Conservation (phyloP, 2,797 vertebrate genomes). For the Netta rufina region DNA sequence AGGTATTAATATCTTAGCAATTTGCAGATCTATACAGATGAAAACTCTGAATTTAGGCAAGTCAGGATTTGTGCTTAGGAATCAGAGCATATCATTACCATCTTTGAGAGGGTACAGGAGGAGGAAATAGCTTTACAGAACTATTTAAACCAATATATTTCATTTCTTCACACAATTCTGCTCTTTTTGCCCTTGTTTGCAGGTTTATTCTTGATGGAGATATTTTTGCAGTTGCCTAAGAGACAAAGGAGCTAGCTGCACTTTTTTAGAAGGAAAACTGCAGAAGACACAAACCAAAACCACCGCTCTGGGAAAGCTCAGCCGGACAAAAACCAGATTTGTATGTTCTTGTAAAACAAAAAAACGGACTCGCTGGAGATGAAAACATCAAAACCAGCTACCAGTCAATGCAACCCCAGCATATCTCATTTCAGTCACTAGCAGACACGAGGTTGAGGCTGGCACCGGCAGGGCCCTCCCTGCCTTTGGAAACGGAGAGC, state of each 20-base stretch:
- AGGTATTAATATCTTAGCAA: conserved; percentile 70
- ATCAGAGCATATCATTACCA: conserved; percentile 50
- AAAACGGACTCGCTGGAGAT: rapidly evolving
- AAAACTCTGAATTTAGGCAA: conserved; percentile 70
- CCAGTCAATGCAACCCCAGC: neutral
- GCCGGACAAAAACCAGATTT: neutral
- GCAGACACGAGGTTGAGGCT: rapidly evolving
- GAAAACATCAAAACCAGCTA: neutral
- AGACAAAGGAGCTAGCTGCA: conserved; percentile 45
- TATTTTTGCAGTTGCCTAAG: conserved; percentile 66
- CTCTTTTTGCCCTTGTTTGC: conserved; percentile 65
- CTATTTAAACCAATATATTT: conserved; percentile 65
- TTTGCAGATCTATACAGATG: conserved; percentile 45
- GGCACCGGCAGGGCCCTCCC: neutral
- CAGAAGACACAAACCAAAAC: neutral
- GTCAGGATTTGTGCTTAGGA: conserved; percentile 49
- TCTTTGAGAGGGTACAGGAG: conserved; percentile 7
- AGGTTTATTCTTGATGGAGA: conserved; percentile 64
- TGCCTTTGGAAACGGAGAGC: neutral
- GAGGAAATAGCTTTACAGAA: conserved; percentile 59
- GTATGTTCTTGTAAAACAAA: rapidly evolving
- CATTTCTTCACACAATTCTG: conserved; percentile 55
- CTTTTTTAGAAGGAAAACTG: conserved; percentile 39
- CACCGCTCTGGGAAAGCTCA: neutral
- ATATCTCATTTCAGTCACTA: rapidly evolving